Conservation (phyloP, 2,113 vertebrate species). For the Salvelinus fontinalis region DNA sequence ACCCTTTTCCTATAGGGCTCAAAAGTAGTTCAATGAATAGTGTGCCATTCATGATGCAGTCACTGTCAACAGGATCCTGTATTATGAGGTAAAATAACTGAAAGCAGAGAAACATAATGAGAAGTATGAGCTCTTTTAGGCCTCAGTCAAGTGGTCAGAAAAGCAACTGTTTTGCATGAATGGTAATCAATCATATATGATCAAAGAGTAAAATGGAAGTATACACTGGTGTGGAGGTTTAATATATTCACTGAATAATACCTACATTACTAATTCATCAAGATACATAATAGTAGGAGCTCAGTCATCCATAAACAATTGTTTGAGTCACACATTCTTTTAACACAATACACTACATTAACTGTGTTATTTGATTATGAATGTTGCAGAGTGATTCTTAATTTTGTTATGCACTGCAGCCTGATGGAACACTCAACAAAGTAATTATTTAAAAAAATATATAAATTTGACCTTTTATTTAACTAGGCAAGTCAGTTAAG, state of each 20-base stretch:
- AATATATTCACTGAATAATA: background rate
- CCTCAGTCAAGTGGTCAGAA: background rate
- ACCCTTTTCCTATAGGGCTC: too few species aligned
- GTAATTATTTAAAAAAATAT: too few species aligned
- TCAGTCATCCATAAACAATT: background rate
- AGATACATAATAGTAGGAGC: background rate
- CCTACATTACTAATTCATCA: background rate
- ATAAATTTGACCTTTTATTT: too few species aligned
- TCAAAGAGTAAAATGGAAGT: too few species aligned
- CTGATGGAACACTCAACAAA: background rate
- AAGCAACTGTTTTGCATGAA: conserved; percentile 2
- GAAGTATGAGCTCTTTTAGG: background rate
- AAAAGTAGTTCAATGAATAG: too few species aligned
- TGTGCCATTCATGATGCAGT: too few species aligned
- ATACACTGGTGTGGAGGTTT: too few species aligned
- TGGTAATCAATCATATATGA: background rate
- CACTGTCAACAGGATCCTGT: too few species aligned
- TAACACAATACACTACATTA: background rate
- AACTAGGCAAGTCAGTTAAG: too few species aligned
- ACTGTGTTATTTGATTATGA: background rate
- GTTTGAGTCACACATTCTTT: background rate
- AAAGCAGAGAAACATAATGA: background rate
- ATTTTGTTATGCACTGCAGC: too few species aligned
- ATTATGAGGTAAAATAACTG: background rate
- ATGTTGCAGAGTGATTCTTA: background rate